Conservation (phyloP, 2,888 invertebrate genomes). For the Nemapogon koenigi region DNA sequence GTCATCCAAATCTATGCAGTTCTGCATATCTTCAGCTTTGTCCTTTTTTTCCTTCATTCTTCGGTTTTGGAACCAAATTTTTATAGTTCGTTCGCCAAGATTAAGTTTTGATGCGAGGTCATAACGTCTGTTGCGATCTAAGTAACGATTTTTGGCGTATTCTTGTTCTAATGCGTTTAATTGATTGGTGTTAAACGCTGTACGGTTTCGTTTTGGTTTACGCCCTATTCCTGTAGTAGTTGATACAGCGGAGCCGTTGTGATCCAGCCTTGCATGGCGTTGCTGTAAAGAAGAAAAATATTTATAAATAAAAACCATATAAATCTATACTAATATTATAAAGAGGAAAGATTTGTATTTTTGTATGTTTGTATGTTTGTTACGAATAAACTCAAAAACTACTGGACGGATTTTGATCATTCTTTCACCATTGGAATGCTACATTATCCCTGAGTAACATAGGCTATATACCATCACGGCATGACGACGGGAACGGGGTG, state of each 20-base stretch:
- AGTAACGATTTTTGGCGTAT: constrained; percentile 71
- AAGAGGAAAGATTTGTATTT: too few relatives aligned
- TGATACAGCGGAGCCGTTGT: not conserved
- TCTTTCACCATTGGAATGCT: too few relatives aligned
- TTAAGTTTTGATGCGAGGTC: constrained; percentile 68
- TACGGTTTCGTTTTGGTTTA: constrained; percentile 69
- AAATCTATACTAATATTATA: too few relatives aligned
- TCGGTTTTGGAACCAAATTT: constrained; percentile 86
- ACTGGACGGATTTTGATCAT: too few relatives aligned
- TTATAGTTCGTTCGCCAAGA: constrained; percentile 65
- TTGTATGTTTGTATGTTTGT: too few relatives aligned
- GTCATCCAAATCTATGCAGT: not conserved
- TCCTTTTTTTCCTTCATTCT: constrained; percentile 78
- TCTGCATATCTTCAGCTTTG: constrained; percentile 18
- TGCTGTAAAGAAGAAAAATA: too few relatives aligned
- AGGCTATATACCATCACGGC: too few relatives aligned
- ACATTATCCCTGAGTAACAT: too few relatives aligned
- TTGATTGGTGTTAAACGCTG: constrained; percentile 80
- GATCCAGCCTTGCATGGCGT: too few relatives aligned
- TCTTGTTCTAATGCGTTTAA: constrained; percentile 78
- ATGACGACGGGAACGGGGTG: too few relatives aligned
- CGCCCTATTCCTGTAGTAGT: constrained; percentile 9
- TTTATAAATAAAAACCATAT: too few relatives aligned
- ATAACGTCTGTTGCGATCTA: constrained; percentile 75
- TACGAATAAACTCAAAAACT: too few relatives aligned